These are phyloP conservation scores for Tetranychus piercei DNA, from an alignment of 2,888 invertebrate genomes.

Conservation along the genomic window DNA sequence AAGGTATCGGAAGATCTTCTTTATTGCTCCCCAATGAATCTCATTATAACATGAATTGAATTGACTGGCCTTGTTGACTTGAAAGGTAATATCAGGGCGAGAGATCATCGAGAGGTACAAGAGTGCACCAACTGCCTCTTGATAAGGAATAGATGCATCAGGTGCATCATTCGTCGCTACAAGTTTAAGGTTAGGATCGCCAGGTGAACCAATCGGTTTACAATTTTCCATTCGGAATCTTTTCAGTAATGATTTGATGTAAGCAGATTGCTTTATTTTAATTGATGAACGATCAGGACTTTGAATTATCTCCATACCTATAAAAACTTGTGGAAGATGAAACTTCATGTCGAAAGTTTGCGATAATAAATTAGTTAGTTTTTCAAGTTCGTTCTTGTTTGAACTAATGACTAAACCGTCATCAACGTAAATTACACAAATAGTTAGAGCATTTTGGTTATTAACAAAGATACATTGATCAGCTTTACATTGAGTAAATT, in stretches of 20 bases:
- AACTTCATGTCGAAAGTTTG: conserved; percentile 10
- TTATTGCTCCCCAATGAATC: conserved; percentile 10
- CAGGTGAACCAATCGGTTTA: conserved; percentile 6
- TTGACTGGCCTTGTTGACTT: not conserved
- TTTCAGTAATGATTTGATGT: conserved; percentile 3
- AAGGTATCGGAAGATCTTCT: not conserved
- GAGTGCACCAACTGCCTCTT: not conserved
- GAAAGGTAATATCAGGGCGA: conserved; percentile 10
- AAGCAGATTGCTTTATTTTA: not conserved
- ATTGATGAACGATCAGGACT: not conserved
- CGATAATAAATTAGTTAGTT: not conserved
- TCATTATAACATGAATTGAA: not conserved
- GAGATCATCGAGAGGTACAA: not conserved
- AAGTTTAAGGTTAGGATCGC: not conserved
- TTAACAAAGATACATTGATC: conserved; percentile 23
- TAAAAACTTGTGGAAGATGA: not conserved
- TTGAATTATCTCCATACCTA: conserved; percentile 14
- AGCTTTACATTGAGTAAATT: not conserved
- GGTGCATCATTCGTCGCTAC: not conserved
- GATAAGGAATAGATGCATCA: not conserved
- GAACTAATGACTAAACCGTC: conserved; percentile 13
- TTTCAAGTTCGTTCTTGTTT: not conserved
- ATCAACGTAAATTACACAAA: conserved; percentile 23
- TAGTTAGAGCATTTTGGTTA: not conserved
- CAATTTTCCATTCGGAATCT: conserved; percentile 5